These are phyloP conservation scores for Euura lappo DNA, from an alignment of 1,140 invertebrate species.

Conservation along the genomic window DNA sequence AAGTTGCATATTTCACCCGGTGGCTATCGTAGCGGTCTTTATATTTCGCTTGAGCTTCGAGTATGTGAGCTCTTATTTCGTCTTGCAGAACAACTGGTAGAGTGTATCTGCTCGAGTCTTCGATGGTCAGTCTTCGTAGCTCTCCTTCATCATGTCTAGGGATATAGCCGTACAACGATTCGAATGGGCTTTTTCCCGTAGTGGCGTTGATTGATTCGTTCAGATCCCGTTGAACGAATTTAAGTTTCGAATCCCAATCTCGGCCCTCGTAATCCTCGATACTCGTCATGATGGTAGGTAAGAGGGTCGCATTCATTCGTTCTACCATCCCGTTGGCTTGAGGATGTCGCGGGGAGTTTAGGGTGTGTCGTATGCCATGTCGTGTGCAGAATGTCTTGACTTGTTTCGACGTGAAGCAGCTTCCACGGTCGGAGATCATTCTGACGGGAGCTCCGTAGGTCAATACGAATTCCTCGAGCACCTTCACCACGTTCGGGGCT, in stretches of 20 bases:
- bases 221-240: slow-evolving; percentile 20
- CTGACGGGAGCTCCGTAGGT: slow-evolving; percentile 27
- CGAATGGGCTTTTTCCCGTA: slow-evolving; percentile 23
- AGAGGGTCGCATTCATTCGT: slow-evolving; percentile 18
- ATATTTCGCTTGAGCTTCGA: slow-evolving; percentile 13
- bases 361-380: slow-evolving; percentile 33
- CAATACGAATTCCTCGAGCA: slow-evolving; percentile 20
- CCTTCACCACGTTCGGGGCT: slow-evolving; percentile 6
- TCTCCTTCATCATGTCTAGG: slow-evolving; percentile 18
- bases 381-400: slow-evolving; percentile 34
- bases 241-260: slow-evolving; percentile 20
- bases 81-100: slow-evolving; percentile 15
- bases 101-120: not conserved
- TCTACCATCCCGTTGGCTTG: slow-evolving; percentile 39
- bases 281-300: slow-evolving; percentile 17
- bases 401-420: slow-evolving; percentile 34
- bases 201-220: slow-evolving; percentile 20
- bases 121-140: not conserved
- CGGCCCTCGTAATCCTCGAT: not conserved
- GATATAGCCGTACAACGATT: slow-evolving; percentile 24
- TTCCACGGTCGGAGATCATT: slow-evolving; percentile 41
- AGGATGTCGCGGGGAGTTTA: slow-evolving; percentile 37
- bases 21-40: slow-evolving; percentile 23
- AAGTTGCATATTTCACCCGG: slow-evolving; percentile 19
- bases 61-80: slow-evolving; percentile 18